Evolutionary conservation across 2,113 vertebrate genomes (phyloP).

Genomic region (Paradisaea rubra): DNA sequence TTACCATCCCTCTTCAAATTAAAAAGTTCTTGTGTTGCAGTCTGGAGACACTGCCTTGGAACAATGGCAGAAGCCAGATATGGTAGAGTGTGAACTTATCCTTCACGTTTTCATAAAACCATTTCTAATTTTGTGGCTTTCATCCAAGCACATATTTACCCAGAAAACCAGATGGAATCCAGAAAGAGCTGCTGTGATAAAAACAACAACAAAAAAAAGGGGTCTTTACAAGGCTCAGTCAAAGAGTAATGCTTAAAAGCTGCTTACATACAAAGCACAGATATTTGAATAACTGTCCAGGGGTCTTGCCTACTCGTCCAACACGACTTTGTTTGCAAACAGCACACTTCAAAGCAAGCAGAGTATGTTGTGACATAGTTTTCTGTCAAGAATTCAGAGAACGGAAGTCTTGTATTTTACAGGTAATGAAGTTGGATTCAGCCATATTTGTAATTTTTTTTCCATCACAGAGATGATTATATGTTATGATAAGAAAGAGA

Average conservation of each 20-base stretch:
- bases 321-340: background rate
- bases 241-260: background rate
- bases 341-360: background rate
- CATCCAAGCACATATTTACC: conserved; percentile 6
- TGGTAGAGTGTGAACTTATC: background rate
- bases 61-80: background rate
- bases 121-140: conserved; percentile 28
- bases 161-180: background rate
- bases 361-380: rapidly evolving
- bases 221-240: background rate
- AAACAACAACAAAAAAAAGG: background rate
- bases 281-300: background rate
- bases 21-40: background rate
- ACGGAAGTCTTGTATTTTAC: background rate
- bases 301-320: background rate
- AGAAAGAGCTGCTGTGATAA: background rate
- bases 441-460: background rate
- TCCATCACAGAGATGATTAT: background rate
- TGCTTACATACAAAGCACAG: background rate
- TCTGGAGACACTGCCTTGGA: background rate
- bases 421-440: background rate
- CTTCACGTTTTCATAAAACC: background rate
- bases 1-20: background rate
- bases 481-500: background rate
- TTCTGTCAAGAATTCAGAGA: background rate